Evolutionary conservation across 2,797 vertebrate species (phyloP), one percentile per base, ranked within the genome.

Genomic region (Muscicapa striata): DNA sequence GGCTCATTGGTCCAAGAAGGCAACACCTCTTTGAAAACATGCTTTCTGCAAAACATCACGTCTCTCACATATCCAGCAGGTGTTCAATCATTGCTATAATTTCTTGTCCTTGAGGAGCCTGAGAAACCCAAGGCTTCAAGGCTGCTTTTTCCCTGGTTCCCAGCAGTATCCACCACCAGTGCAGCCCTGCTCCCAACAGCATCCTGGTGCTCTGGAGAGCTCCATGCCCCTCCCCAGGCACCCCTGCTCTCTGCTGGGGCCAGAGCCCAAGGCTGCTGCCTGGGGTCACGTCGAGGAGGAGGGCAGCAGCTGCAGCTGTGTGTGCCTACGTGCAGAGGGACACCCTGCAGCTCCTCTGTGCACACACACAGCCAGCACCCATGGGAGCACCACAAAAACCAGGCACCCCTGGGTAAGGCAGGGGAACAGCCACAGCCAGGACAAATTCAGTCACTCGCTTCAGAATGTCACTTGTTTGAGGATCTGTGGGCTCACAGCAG

Each of bases 331-430:
- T 96, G 91, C 91, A 80, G 29, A 55, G 48, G 40, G 78, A 62
- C 59, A 16, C 0, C 0, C 30, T 85, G 72, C 67, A 73, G 67
- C 72, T 79, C 36, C 64, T 59, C 72, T 29, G 45, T 79, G 64
- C 85, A 34, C 48, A 40, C 54, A 49, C n/a, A 30, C 54, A 82
- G 0, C 30, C 16, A 49, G 58, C 80, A 59, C 7, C 45, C 66
- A 17, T 1, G 13, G 81, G 2, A 30, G 19, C 75, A n/a, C 21
- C 16, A 18, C 0, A 2, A 49, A 86, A 74, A 77, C 0, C 0
- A 14, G 38, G 40, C 6, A 68, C 19, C 76, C 15, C 40, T 2
- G 22, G 23, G 8, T 24, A 48, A 64, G 38, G 58, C 82, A 91
- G 20, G 41, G 46, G 2, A 48, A 59, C 23, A 45, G 1, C 12